Evolutionary conservation across 2,797 vertebrate genomes (phyloP).

Genomic region (Characodon lateralis): DNA sequence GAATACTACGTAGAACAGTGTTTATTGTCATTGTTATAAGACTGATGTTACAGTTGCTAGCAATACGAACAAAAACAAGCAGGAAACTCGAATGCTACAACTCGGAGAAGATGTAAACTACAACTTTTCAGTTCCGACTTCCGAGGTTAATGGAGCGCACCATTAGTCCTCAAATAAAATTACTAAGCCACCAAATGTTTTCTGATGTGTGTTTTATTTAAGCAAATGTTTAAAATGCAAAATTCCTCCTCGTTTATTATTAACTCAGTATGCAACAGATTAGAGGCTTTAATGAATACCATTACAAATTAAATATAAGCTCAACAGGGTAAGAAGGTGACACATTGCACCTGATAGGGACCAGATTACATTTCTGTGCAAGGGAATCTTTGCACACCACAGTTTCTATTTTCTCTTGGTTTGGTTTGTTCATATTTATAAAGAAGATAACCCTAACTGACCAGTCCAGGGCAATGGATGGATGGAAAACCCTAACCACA

Average conservation of each 20-base stretch:
- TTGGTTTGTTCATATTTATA: constrained; percentile 1
- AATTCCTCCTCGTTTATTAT: background rate
- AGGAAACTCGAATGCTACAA: no score
- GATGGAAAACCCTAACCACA: background rate
- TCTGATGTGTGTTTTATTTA: background rate
- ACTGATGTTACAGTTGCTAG: no score
- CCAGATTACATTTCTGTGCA: background rate
- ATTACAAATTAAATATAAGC: constrained; percentile 14
- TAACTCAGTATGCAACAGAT: background rate
- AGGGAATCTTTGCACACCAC: background rate
- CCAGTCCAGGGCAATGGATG: no score
- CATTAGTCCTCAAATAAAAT: background rate
- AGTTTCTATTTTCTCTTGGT: background rate
- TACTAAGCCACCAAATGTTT: background rate
- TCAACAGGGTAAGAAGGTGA: background rate
- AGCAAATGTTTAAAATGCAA: constrained; percentile 1
- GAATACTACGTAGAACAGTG: no score
- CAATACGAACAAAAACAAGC: no score
- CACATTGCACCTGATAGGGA: constrained; percentile 17
- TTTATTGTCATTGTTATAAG: no score
- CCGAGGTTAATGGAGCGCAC: no score
- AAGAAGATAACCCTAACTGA: background rate
- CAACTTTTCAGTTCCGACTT: no score
- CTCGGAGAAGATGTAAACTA: no score
- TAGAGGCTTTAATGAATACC: background rate